These are phyloP conservation scores for Calyptommatus sinebrachiatus DNA, from an alignment of 2,113 vertebrate species.

Conservation along the genomic window DNA sequence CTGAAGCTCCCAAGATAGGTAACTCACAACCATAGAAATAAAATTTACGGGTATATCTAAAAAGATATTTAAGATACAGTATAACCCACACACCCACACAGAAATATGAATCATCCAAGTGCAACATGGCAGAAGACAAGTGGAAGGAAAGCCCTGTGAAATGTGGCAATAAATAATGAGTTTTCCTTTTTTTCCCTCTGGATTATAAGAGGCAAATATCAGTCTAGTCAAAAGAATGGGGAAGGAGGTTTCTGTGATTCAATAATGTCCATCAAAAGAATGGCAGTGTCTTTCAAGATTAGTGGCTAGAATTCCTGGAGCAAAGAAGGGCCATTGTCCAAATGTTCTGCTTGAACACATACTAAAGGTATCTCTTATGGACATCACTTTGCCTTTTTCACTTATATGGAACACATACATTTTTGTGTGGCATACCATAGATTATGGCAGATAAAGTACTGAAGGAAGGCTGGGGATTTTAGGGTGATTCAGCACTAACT, in stretches of 20 bases:
- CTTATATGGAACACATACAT: no score
- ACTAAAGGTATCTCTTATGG: neutral
- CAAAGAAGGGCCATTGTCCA: neutral
- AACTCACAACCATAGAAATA: no score
- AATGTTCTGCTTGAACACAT: neutral
- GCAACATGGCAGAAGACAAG: neutral
- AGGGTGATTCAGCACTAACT: no score
- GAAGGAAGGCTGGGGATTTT: no score
- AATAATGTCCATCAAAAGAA: no score
- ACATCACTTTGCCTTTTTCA: no score
- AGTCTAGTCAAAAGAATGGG: neutral
- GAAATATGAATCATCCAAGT: neutral
- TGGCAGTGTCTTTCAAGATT: neutral
- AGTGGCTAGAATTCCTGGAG: neutral
- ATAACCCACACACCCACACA: neutral
- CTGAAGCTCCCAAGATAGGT: no score
- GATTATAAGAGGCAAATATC: neutral
- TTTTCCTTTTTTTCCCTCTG: neutral
- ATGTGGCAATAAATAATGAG: neutral
- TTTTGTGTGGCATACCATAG: no score
- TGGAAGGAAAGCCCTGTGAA: neutral
- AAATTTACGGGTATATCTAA: no score
- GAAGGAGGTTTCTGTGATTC: neutral
- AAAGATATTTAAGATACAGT: no score
- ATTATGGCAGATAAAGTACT: no score